These are phyloP conservation scores for Lycaena phlaeas DNA, from an alignment of 2,888 invertebrate species.

Conservation along the genomic window DNA sequence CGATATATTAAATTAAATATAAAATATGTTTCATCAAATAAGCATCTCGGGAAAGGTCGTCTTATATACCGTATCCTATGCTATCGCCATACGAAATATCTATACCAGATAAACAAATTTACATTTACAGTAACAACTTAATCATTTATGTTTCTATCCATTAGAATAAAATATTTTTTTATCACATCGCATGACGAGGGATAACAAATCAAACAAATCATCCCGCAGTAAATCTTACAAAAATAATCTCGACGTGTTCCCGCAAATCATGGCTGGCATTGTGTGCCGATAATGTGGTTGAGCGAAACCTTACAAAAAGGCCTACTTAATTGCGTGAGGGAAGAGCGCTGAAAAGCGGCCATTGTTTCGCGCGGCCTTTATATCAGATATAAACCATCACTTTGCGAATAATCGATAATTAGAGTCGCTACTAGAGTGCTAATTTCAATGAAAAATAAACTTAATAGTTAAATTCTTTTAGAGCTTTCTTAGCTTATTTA, in stretches of 20 bases:
- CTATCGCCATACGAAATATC: no score
- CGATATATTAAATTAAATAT: no score
- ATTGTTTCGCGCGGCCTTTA: constrained; percentile 64
- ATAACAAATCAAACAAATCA: constrained; percentile 49
- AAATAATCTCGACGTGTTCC: constrained; percentile 56
- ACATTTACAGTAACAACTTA: no score
- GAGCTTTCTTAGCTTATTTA: no score
- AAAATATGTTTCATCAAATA: no score
- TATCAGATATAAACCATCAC: constrained; percentile 55
- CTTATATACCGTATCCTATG: no score
- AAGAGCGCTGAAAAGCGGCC: constrained; percentile 49
- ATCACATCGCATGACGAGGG: constrained; percentile 45
- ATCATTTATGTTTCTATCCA: neutral
- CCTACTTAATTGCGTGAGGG: constrained; percentile 65
- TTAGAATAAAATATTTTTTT: constrained; percentile 4
- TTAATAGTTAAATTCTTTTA: no score
- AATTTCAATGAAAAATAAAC: no score
- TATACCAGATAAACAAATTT: no score
- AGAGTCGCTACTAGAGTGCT: constrained; percentile 24
- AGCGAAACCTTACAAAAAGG: constrained; percentile 57
- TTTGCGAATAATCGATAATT: constrained; percentile 51
- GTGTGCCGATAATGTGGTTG: constrained; percentile 64
- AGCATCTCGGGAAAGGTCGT: no score
- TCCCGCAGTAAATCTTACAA: constrained; percentile 28
- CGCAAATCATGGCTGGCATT: constrained; percentile 67